These are phyloP conservation scores for Catharus bicknelli DNA, from an alignment of 2,113 vertebrate species.

Conservation along the genomic window DNA sequence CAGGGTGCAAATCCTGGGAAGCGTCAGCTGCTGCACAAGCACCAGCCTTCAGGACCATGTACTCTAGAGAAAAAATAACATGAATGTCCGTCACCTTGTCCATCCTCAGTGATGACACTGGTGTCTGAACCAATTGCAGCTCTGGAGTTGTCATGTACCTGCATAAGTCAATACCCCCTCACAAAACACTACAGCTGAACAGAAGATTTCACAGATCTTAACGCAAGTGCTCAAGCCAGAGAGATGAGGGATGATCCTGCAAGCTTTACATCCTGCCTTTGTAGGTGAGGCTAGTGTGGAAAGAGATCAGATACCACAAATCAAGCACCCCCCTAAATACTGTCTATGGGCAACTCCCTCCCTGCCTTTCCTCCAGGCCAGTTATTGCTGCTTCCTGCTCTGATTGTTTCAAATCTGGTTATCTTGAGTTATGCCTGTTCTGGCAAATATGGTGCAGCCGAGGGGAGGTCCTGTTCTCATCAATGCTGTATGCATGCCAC, in stretches of 20 bases:
- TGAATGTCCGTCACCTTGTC: background rate
- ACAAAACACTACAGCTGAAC: background rate
- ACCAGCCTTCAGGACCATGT: accelerated
- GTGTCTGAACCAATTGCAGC: background rate
- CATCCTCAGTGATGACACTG: accelerated
- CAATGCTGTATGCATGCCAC: constrained; percentile 6
- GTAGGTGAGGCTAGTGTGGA: background rate
- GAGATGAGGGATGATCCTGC: background rate
- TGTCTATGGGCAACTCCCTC: constrained; percentile 10
- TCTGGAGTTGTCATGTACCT: background rate
- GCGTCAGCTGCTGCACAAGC: background rate
- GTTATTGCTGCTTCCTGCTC: constrained; percentile 48
- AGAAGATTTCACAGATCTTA: background rate
- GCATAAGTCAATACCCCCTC: background rate
- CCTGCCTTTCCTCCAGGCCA: constrained; percentile 40
- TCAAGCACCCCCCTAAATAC: background rate
- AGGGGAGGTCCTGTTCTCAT: constrained; percentile 15
- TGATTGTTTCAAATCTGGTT: constrained; percentile 37
- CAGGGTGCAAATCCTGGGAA: background rate
- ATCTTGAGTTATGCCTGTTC: constrained; percentile 45
- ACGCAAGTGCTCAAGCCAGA: background rate
- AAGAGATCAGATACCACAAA: background rate
- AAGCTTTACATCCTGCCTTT: background rate
- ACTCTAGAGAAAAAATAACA: background rate
- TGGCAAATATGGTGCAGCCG: constrained; percentile 30